phyloP scores from a whole-genome alignment of 2,888 invertebrate genomes.

The Cheilosia scutellata region DNA sequence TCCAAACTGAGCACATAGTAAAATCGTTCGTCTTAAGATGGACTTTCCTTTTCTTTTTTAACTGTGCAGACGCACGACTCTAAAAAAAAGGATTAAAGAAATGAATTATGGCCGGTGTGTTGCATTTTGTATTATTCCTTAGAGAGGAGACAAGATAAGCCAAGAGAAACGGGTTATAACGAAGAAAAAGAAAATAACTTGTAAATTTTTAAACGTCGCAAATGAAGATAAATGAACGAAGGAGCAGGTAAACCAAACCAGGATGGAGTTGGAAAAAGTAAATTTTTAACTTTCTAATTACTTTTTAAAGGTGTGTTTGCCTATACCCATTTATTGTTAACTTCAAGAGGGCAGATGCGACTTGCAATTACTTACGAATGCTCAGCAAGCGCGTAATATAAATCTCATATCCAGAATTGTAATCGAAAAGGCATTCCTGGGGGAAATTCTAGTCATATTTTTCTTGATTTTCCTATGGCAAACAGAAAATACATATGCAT shows the following conservation, averaged over 20 bases:
- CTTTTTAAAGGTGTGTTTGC: constrained; percentile 48
- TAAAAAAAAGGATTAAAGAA: constrained; percentile 61
- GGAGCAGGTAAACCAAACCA: constrained; percentile 1
- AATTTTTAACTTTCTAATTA: constrained; percentile 58
- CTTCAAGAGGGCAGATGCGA: constrained; percentile 50
- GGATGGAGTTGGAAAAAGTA: constrained; percentile 6
- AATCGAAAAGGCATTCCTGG: not conserved
- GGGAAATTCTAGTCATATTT: not conserved
- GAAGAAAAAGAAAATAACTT: constrained; percentile 37
- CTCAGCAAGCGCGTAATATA: constrained; percentile 34
- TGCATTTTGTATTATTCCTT: constrained; percentile 64
- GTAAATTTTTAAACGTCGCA: constrained; percentile 60
- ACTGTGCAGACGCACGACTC: not conserved
- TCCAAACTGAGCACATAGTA: constrained; percentile 4
- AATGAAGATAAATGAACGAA: constrained; percentile 62
- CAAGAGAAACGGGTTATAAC: constrained; percentile 13
- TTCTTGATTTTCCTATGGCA: too few species aligned
- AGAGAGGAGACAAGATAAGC: constrained; percentile 41
- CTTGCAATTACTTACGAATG: constrained; percentile 29
- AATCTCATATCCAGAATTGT: not conserved
- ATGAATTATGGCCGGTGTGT: constrained; percentile 64
- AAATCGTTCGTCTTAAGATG: not conserved
- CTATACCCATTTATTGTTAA: constrained; percentile 12
- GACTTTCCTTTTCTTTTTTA: constrained; percentile 31
- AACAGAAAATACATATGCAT: too few species aligned